Base-by-base conservation (phyloP, 2,888 invertebrate genomes). In the Eupeodes luniger region DNA sequence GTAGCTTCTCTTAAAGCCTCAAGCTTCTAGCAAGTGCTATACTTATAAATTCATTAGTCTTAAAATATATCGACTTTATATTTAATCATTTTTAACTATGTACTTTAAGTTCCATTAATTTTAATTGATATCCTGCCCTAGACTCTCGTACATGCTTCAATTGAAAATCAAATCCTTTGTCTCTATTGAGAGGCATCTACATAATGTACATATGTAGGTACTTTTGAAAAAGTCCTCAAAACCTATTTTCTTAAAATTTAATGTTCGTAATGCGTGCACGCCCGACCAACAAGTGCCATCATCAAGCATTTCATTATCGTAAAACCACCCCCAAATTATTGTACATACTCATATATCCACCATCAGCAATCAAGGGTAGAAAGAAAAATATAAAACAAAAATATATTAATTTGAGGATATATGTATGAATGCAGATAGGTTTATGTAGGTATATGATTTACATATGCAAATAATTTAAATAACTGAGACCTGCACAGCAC, bases 281-380 rank as follows among this genome's bases (percentile, higher is more conserved):
- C 16, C 11, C 78, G 44, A 78, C 75, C 79, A 86, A 86, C 86
- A 86, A 86, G 83, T 86, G 79, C 79, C 78, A 75, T 77, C 74
- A 75, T 67, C 70, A 85, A 81, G 51, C 62, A 75, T 81, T 16
- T 55, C 51, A 66, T 66, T 34, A 69, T 61, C 19, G 7, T 40
- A 3, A 5, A 77, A 61, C 55, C 74, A 78, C 62, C 78, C 78
- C 78, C 36, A 47, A 57, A 72, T 19, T 40, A 57, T 34, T 40
- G 3, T 27, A 27, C 27, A 27, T 27, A 27, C 27, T 27, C 27
- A 2, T 27, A 27, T 27, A 40, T 40, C 40, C 40, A 40, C 72
- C 44, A 72, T 40, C 57, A 72, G 40, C 47, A 19, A 53, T 47
- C 47, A 66, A 66, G 66, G 66, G 47, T 66, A 57, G 9, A 57